Conservation (phyloP, 2,113 vertebrate genomes). For the Lasiurus cinereus region DNA sequence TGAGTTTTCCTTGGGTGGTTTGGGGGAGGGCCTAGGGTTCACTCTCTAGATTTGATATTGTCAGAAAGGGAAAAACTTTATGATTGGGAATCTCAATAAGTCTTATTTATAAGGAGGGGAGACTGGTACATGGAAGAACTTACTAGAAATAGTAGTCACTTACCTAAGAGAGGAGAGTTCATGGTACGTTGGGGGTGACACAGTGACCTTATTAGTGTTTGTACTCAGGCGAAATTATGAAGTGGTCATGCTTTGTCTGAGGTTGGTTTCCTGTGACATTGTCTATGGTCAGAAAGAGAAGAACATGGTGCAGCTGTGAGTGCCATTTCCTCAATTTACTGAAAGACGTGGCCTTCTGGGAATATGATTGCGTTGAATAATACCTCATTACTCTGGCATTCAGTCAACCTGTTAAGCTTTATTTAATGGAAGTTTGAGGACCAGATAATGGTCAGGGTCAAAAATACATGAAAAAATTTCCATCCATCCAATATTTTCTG, state of each 20-base stretch:
- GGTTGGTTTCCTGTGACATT: background rate
- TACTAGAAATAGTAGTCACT: background rate
- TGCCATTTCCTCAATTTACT: background rate
- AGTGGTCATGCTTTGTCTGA: background rate
- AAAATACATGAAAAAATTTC: background rate
- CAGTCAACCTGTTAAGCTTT: conserved; percentile 97
- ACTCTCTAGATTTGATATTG: background rate
- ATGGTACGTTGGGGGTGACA: background rate
- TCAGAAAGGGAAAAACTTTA: background rate
- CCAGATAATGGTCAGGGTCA: conserved; percentile 93
- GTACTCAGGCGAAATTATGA: background rate
- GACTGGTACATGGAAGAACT: background rate
- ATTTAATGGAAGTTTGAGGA: conserved; percentile 96
- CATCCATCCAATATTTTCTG: too few species aligned
- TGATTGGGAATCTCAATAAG: background rate
- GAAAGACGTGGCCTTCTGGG: background rate
- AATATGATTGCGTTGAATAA: background rate
- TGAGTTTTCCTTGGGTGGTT: background rate
- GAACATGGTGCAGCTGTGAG: background rate
- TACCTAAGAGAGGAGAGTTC: background rate
- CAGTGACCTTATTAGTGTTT: background rate
- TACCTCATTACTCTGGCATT: conserved; percentile 96
- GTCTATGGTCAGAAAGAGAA: background rate
- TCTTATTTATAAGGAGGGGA: too few species aligned
- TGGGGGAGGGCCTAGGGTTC: background rate